Conservation (phyloP, 2,888 invertebrate species). For the Junonia oenone region DNA sequence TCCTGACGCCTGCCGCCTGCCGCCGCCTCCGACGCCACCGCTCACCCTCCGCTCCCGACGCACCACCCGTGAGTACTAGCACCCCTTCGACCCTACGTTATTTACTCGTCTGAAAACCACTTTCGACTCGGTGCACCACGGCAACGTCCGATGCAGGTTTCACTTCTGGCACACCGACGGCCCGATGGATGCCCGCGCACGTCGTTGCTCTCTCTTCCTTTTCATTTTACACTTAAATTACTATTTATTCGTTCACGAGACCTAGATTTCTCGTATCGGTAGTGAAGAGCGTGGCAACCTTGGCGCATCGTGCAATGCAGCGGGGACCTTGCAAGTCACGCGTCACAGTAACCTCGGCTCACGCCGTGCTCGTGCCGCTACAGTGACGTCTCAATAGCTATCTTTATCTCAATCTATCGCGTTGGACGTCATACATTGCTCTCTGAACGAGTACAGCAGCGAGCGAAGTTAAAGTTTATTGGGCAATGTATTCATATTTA, state of each 20-base stretch:
- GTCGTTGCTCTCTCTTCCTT: slow-evolving; percentile 19
- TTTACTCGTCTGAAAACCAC: slow-evolving; percentile 33
- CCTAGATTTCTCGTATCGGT: slow-evolving; percentile 50
- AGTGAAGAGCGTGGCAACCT: slow-evolving; percentile 70
- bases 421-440: slow-evolving; percentile 52
- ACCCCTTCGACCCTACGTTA: slow-evolving; percentile 31
- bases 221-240: slow-evolving; percentile 32
- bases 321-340: slow-evolving; percentile 80
- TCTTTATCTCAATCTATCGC: slow-evolving; percentile 42
- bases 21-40: slow-evolving; percentile 38
- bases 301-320: slow-evolving; percentile 80
- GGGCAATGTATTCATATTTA: slow-evolving; percentile 38
- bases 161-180: slow-evolving; percentile 42
- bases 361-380: slow-evolving; percentile 67
- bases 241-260: slow-evolving; percentile 31
- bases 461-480: slow-evolving; percentile 15
- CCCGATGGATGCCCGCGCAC: slow-evolving; percentile 31
- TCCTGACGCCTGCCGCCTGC: slow-evolving; percentile 34
- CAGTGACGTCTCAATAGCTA: slow-evolving; percentile 43
- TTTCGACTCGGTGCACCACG: slow-evolving; percentile 50
- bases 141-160: slow-evolving; percentile 61
- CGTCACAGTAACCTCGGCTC: slow-evolving; percentile 79
- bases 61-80: slow-evolving; percentile 36
- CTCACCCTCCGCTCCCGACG: slow-evolving; percentile 37
- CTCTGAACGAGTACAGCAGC: slow-evolving; percentile 13